Base-by-base conservation (phyloP, 2,888 invertebrate genomes). In the Pristionchus fissidentatus region DNA sequence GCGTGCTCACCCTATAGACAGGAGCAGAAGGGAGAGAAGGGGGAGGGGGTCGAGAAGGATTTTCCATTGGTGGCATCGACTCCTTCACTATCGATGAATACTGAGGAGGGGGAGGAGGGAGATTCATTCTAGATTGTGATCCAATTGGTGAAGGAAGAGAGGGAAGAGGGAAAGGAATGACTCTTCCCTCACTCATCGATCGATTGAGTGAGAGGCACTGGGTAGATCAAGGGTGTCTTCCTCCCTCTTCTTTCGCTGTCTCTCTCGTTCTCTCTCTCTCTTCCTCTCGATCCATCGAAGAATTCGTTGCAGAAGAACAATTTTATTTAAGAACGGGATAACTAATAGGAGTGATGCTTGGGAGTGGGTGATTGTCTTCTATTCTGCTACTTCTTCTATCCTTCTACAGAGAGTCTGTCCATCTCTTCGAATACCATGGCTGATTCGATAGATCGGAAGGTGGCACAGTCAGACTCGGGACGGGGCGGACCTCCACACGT, bases 391-490 rank as follows among this genome's bases (percentile, higher is more conserved):
- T 41, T 32, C 46, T 77, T 77, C 49, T 49, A 77, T 57, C 79
- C 79, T 29, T 79, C 79, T 43, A 79, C 43, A 8, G 79, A 43
- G n/a, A 79, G 41, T 79, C 57, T 57, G 26, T 81, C 80, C 62
- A 43, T 60, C 29, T 81, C 62, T 60, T 62, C 80, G 46, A 81
- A 81, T 43, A 81, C 80, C 32, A 46, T 29, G 22, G 60, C 57
- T 0, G 80, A 81, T 22, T 60, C 62, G n/a, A 81, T 81, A 7
- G 80, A 81, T 35, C 80, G 60, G 62, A 81, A 81, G 15, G 80
- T 81, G 43, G 62, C 80, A 62, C 62, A 62, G 32, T 81, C 80
- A 29, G 80, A 81, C 46, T 60, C 60, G 15, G 43, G 62, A 22
- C 32, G 35, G 35, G 60, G 62, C 32, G 80, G 80, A 22, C 62